Evolutionary conservation across 2,888 invertebrate genomes (phyloP), one percentile per base, ranked within the genome.

Genomic region (Synergus itoensis): DNA sequence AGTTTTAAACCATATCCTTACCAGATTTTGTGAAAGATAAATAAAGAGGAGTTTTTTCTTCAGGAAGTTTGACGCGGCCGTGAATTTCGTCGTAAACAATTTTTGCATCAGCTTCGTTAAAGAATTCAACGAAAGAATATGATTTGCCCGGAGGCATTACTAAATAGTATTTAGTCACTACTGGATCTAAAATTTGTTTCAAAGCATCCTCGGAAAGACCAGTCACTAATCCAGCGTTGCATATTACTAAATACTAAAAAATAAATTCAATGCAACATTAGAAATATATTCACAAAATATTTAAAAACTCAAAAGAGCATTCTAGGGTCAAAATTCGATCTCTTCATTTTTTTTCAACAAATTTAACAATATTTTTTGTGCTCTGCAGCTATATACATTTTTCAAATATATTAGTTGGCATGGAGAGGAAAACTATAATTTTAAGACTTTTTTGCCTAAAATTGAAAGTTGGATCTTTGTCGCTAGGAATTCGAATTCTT

Each of bases 191-290:
- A 7, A 94, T 90, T 63, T 93, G 89, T 7, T 95, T 89, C 12
- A 98, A 88, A 69, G 92, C 90, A 87, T 95, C 95, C 89, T 96
- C 95, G 7, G 94, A 93, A 36, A 97, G 93, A 7, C 97, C 97
- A 84, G 96, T 97, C 2, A 96, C 96, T 81, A 98, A 94, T 0
- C 98, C 98, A 41, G 96, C 96, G 93, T 98, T 98, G 86, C 97
- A 96, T n/a, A 98, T 92, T 64, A 95, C 94, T 67, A 97, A 86
- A 89, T 94, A 94, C 97, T 97, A 90, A 82, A 94, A 94, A 84
- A 80, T 88, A 84, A 82, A 86, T 28, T 2, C 28, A 28, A 3
- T 28, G 28, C 28, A 28, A n/a, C n/a, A n/a, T n/a, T n/a, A n/a
- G n/a, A n/a, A n/a, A n/a, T n/a, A n/a, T n/a, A n/a, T n/a, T n/a